Conservation (phyloP, 2,113 vertebrate species). For the Cercopithecus mona region DNA sequence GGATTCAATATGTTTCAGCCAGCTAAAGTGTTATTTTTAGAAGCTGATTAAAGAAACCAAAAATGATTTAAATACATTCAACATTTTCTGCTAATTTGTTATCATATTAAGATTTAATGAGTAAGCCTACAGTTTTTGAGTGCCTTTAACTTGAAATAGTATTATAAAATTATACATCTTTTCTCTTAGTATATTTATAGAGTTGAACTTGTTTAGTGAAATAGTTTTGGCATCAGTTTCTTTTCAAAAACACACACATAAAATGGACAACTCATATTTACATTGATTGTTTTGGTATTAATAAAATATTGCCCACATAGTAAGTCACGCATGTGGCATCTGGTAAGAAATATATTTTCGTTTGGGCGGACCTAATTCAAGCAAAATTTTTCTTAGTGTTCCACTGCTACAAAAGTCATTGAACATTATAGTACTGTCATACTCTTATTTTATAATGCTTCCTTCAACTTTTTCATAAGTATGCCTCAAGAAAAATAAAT, state of each 20-base stretch:
- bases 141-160: neutral
- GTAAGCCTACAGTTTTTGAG: neutral
- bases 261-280: neutral
- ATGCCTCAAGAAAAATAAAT: constrained; percentile 11
- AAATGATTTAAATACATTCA: constrained; percentile 16
- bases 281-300: neutral
- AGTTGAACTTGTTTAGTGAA: neutral
- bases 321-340: neutral
- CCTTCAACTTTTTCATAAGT: neutral
- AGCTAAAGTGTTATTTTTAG: constrained; percentile 15
- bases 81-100: neutral
- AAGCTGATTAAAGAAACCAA: constrained; percentile 27
- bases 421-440: neutral
- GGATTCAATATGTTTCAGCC: constrained; percentile 21
- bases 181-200: neutral
- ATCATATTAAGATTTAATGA: neutral
- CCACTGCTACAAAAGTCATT: neutral
- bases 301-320: neutral
- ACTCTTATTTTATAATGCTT: neutral
- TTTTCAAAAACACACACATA: neutral
- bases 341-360: neutral
- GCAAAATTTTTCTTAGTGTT: neutral
- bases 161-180: neutral
- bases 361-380: neutral
- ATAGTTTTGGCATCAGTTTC: neutral